These are phyloP conservation scores for Centruroides vittatus DNA, from an alignment of 1,140 invertebrate species.

Conservation along the genomic window DNA sequence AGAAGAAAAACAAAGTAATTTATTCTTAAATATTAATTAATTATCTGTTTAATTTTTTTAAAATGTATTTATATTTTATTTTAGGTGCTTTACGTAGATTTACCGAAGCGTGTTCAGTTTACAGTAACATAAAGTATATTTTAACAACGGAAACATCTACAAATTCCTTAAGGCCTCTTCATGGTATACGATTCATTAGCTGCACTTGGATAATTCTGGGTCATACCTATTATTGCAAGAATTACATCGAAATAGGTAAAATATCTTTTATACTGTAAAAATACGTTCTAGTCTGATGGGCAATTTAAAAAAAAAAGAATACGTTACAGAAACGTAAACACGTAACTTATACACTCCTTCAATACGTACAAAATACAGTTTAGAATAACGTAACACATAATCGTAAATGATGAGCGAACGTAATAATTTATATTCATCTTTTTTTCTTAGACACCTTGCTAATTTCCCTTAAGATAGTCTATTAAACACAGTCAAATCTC, in stretches of 20 bases:
- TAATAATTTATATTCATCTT: too few relatives aligned
- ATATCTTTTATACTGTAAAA: not conserved
- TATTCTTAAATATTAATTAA: not conserved
- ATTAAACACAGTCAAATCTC: too few relatives aligned
- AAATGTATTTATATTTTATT: not conserved
- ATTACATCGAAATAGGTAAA: conserved; percentile 12
- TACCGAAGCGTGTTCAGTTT: conserved; percentile 9
- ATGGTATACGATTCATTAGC: conserved; percentile 16
- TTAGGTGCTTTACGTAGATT: conserved; percentile 4
- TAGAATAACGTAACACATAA: too few relatives aligned
- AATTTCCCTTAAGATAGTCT: too few relatives aligned
- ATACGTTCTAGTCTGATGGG: too few relatives aligned
- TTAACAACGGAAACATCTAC: conserved; percentile 5
- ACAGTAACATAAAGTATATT: conserved; percentile 9
- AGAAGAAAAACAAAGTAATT: too few relatives aligned
- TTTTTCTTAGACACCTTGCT: too few relatives aligned
- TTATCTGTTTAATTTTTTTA: not conserved
- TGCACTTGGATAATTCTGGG: conserved; percentile 17
- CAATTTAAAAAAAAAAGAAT: too few relatives aligned
- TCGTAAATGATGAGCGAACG: too few relatives aligned
- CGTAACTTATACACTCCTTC: too few relatives aligned
- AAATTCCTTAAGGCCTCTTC: conserved; percentile 8
- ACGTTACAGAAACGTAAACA: too few relatives aligned
- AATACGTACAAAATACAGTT: too few relatives aligned
- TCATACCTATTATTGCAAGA: conserved; percentile 15